Evolutionary conservation across 2,797 vertebrate genomes (phyloP).

Genomic region (Halcyon smyrnensis): DNA sequence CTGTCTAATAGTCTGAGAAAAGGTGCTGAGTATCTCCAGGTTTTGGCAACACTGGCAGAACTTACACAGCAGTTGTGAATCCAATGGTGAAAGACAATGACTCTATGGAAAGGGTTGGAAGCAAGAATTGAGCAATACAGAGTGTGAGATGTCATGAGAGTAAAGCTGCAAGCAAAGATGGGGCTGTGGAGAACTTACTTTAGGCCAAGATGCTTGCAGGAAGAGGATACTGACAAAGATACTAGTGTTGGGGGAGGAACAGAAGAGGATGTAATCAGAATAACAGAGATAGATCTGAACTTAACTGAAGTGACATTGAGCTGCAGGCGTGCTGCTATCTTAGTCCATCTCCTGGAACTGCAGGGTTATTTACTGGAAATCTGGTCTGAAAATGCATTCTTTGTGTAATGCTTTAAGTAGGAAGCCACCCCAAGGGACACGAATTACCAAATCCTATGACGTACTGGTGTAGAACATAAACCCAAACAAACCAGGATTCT

Average conservation of each 20-base stretch:
- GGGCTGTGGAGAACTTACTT: background rate
- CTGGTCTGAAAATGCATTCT: constrained; percentile 53
- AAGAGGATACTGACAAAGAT: background rate
- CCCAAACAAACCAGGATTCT: constrained; percentile 67
- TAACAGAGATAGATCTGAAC: background rate
- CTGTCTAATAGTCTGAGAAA: background rate
- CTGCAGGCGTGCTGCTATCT: constrained; percentile 54
- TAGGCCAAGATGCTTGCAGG: background rate
- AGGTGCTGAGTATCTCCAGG: background rate
- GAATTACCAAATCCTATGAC: constrained; percentile 60
- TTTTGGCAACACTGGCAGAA: background rate
- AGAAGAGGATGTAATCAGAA: background rate
- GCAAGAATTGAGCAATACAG: background rate
- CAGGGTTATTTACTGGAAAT: constrained; percentile 71
- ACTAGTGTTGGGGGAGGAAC: background rate
- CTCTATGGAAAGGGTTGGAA: background rate
- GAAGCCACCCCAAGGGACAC: constrained; percentile 56
- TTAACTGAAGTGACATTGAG: background rate
- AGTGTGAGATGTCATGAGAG: background rate
- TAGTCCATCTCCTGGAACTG: constrained; percentile 53
- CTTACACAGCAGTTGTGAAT: background rate
- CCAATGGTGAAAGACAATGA: background rate
- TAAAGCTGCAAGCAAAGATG: background rate
- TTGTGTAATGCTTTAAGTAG: constrained; percentile 60
- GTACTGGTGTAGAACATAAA: constrained; percentile 44